These are phyloP conservation scores for Cephalotes varians DNA, from an alignment of 2,888 invertebrate species.

Conservation along the genomic window DNA sequence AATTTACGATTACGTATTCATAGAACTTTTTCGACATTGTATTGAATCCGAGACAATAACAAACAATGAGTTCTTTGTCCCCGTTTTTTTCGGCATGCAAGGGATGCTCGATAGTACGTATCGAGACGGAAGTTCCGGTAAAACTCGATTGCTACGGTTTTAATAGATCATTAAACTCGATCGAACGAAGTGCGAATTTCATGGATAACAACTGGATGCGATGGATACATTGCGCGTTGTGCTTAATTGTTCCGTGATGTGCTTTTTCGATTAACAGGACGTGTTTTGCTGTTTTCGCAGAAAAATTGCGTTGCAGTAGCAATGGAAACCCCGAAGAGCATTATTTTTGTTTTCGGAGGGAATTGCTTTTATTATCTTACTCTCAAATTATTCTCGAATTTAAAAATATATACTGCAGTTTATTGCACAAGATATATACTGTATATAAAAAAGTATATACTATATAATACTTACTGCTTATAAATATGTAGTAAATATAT, in stretches of 20 bases:
- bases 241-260: constrained; percentile 62
- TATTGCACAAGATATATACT: neutral
- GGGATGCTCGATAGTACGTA: neutral
- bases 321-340: neutral
- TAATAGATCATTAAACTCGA: constrained; percentile 52
- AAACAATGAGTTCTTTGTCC: neutral
- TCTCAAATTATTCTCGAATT: constrained; percentile 1
- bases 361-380: neutral
- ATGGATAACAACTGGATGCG: constrained; percentile 47
- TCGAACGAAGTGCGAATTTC: constrained; percentile 50
- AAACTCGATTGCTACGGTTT: constrained; percentile 37
- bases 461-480: neutral
- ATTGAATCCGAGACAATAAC: neutral
- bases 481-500: neutral
- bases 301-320: constrained; percentile 38
- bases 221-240: constrained; percentile 35
- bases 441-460: neutral
- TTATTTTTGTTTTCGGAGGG: constrained; percentile 16
- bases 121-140: neutral
- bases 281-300: constrained; percentile 46
- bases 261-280: constrained; percentile 68
- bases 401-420: constrained; percentile 2
- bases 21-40: neutral
- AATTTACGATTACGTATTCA: neutral
- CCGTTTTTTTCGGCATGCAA: neutral